phyloP scores from a whole-genome alignment of 2,113 vertebrate species.

The Bubo scandiacus region DNA sequence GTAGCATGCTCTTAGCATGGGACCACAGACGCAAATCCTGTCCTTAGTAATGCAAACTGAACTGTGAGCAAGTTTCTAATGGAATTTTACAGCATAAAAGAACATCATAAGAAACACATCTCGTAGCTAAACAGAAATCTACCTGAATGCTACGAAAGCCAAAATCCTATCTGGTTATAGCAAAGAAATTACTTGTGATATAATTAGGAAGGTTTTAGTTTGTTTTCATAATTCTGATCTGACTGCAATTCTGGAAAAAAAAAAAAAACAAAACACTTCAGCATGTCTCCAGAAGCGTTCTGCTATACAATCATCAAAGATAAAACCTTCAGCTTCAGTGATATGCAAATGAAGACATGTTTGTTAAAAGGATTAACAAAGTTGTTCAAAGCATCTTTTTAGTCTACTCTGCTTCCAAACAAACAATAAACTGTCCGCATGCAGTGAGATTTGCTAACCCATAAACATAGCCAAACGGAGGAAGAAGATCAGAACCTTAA shows the following conservation, averaged over 20 bases:
- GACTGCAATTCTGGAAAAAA: neutral
- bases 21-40: neutral
- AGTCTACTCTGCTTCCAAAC: conserved; percentile 52
- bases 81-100: neutral
- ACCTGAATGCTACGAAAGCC: neutral
- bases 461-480: conserved; percentile 38
- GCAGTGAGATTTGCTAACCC: conserved; percentile 36
- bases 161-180: neutral
- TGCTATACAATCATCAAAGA: conserved; percentile 32
- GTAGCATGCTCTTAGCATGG: neutral
- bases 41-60: neutral
- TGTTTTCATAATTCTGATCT: conserved; percentile 2
- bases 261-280: neutral
- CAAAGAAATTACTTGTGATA: conserved; percentile 1
- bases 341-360: conserved; percentile 46
- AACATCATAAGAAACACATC: neutral
- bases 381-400: conserved; percentile 47
- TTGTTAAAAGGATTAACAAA: conserved; percentile 60
- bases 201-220: neutral
- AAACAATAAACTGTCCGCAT: conserved; percentile 42
- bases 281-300: neutral
- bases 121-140: neutral
- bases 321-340: conserved; percentile 38
- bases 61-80: neutral
- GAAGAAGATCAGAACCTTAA: conserved; percentile 24